Evolutionary conservation across 2,113 vertebrate species (phyloP).

Genomic region (Bufo gargarizans): DNA sequence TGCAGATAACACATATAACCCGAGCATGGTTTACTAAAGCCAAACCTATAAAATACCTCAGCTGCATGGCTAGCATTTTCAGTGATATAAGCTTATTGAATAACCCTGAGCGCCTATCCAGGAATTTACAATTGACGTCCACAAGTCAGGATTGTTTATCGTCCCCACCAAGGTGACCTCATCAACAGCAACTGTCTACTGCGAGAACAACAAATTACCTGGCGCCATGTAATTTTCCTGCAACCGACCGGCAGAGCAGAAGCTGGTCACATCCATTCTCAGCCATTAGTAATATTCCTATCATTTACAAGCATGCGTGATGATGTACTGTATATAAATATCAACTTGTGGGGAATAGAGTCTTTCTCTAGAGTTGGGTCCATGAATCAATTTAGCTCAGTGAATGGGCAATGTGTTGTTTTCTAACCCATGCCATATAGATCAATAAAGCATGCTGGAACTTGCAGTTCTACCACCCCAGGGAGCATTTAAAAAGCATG

Average conservation of each 20-base stretch:
- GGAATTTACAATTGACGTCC: conserved; percentile 14
- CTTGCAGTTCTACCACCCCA: neutral
- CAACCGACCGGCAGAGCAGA: neutral
- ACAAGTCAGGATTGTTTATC: conserved; percentile 18
- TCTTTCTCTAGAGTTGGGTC: neutral
- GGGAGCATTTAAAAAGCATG: neutral
- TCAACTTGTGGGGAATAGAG: neutral
- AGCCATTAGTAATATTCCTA: neutral
- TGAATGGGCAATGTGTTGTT: neutral
- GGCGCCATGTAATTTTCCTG: neutral
- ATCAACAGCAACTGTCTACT: neutral
- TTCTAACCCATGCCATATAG: neutral
- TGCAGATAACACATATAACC: too few species aligned
- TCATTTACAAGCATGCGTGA: neutral
- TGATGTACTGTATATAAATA: neutral
- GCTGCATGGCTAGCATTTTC: neutral
- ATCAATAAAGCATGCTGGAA: neutral
- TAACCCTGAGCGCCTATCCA: neutral
- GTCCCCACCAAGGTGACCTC: conserved; percentile 6
- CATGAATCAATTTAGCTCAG: neutral
- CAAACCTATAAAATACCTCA: neutral
- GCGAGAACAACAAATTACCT: conserved; percentile 8
- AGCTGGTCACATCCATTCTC: neutral
- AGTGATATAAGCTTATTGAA: neutral
- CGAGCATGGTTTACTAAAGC: neutral